Percentiles rank a stretch among this genome's conserved stretches.
Evolutionary conservation across 2,888 invertebrate genomes (phyloP).

Genomic region (Callinectes sapidus): DNA sequence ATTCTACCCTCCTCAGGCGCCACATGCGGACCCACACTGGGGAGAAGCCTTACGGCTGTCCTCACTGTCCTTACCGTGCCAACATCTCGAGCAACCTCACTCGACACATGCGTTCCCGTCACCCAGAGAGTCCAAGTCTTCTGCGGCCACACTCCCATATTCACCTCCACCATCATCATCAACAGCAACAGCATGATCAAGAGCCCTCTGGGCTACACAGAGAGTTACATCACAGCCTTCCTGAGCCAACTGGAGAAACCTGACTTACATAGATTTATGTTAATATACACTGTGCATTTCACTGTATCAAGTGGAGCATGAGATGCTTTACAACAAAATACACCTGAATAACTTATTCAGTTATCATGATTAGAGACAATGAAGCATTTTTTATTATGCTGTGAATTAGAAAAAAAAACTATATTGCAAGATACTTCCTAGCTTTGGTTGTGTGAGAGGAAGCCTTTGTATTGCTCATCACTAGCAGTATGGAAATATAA

Average conservation of each 20-base stretch:
- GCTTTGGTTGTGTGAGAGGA: neutral
- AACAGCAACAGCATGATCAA: slow-evolving; percentile 5
- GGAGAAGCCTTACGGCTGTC: slow-evolving; percentile 69
- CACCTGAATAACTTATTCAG: neutral
- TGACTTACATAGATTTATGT: slow-evolving; percentile 30
- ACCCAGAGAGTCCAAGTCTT: slow-evolving; percentile 40
- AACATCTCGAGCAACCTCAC: slow-evolving; percentile 66
- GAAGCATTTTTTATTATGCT: neutral
- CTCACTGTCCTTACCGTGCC: slow-evolving; percentile 66
- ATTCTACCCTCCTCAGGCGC: slow-evolving; percentile 68
- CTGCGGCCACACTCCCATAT: slow-evolving; percentile 13
- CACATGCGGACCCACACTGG: slow-evolving; percentile 72
- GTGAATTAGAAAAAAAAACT: neutral
- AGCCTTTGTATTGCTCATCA: neutral
- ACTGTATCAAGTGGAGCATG: neutral
- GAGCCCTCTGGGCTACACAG: slow-evolving; percentile 7
- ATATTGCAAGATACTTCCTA: neutral
- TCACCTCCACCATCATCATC: slow-evolving; percentile 26
- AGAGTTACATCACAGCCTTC: slow-evolving; percentile 29
- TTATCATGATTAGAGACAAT: neutral
- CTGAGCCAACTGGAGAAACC: slow-evolving; percentile 44
- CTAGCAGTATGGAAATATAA: neutral
- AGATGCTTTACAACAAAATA: neutral
- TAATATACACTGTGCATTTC: neutral
- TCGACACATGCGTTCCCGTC: slow-evolving; percentile 59